Base-by-base conservation (phyloP, 1,140 invertebrate genomes). In the Drosophila nikananu region DNA sequence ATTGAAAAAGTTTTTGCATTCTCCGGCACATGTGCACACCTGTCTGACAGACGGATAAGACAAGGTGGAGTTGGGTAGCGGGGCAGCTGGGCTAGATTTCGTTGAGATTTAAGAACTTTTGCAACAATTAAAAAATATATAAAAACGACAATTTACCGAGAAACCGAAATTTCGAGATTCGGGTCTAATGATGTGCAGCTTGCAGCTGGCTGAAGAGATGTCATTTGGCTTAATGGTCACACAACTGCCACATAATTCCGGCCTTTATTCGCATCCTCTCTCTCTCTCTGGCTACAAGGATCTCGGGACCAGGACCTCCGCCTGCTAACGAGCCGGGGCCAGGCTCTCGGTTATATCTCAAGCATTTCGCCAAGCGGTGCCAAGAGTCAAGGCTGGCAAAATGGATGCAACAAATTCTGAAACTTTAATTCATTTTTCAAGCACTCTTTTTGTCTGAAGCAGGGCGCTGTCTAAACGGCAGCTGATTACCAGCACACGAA, bases 1-100 rank as follows among this genome's bases (percentile, higher is more conserved):
- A 90, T 90, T 90, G 86, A 90, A 90, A 90, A 90, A 90, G 79
- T 90, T 90, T 89, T 90, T 71, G 59, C 75, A 80, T 86, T 79
- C 64, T 71, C 62, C 48, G 52, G 41, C 41, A 81, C 74, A 79
- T 75, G 78, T 86, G 75, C 70, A 64, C 82, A 81, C 74, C 52
- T 54, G 37, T 68, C 52, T 65, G 73, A 52, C 39, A 81, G 83
- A 86, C 59, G 72, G 63, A 57, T 73, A 76, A 67, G 70, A 70
- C 79, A 76, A n/a, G 44, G 30, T 7, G 51, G 12, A 19, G 51
- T 32, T 1, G 27, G 27, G n/a, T n/a, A 4, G 10, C 48, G 46
- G 25, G 46, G 32, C 37, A 51, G 23, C 30, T 21, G 51, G 32
- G 4, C 32, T 6, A 37, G 32, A 55, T 37, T 23, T 32, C 52